Conservation (phyloP, 2,113 vertebrate genomes). For the Colinus virginianus region DNA sequence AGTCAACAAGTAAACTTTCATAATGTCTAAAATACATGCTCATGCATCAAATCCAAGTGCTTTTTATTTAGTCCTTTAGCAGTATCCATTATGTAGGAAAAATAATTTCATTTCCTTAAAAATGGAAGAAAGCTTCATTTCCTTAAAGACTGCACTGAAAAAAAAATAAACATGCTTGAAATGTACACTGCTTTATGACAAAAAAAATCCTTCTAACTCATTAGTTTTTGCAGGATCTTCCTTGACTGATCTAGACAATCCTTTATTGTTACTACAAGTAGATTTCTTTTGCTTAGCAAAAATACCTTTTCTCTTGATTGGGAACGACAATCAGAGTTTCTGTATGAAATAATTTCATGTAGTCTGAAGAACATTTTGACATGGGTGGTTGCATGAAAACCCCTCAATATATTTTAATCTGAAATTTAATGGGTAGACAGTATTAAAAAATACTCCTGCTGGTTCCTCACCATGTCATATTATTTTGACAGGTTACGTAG, state of each 20-base stretch:
- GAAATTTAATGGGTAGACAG: background rate
- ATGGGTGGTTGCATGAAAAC: background rate
- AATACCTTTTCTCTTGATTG: background rate
- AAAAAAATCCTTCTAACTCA: background rate
- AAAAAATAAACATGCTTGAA: slow-evolving; percentile 46
- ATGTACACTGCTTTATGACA: background rate
- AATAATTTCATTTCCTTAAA: slow-evolving; percentile 48
- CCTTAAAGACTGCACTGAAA: slow-evolving; percentile 13
- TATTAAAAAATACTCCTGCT: background rate
- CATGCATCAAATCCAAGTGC: background rate
- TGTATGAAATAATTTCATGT: slow-evolving; percentile 27
- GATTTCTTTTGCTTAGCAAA: slow-evolving; percentile 15
- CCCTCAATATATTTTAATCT: background rate
- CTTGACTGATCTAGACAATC: background rate
- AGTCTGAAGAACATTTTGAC: slow-evolving; percentile 9
- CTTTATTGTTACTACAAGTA: slow-evolving; percentile 1
- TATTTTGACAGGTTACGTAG: background rate
- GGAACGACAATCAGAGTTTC: background rate
- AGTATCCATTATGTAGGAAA: background rate
- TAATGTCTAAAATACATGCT: background rate
- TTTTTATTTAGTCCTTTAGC: background rate
- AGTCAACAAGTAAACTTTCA: slow-evolving; percentile 26
- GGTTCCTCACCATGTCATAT: background rate
- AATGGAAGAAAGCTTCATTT: slow-evolving; percentile 19
- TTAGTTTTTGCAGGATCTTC: background rate